Base-by-base conservation (phyloP, 2,888 invertebrate genomes). In the Opisthograptis luteolata region DNA sequence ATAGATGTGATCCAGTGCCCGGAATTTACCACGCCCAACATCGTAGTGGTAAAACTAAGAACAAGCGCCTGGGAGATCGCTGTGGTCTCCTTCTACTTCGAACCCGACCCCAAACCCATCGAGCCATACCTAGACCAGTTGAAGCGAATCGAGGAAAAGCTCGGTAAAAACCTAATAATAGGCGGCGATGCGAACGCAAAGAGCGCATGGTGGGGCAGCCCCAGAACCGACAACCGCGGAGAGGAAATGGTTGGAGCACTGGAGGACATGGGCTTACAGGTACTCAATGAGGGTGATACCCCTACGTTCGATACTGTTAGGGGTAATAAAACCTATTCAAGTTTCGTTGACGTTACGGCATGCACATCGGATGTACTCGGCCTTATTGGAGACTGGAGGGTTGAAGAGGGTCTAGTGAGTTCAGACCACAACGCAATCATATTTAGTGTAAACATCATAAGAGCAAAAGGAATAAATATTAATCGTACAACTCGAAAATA, bases 301-400 rank as follows among this genome's bases (percentile, higher is more conserved):
- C 68, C 70, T 0, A 68, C 68, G 0, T 70, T 66, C 35, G 50
- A 63, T 15, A 64, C 63, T 0, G 14, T 60, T 0, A 53, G 68
- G 8, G 61, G 62, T 0, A 35, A 31, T 0, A 45, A 17, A 17
- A 0, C 1, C 0, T 61, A 36, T 35, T 24, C 10, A 1, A 68
- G 65, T 36, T 22, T 27, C 9, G 61, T 68, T 0, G 68, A 68
- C 15, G 14, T 70, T 0, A 67, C 68, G 3, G 61, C 61, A 0
- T 65, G 68, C 37, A 36, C 65, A 0, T 1, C n/a, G 0, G 48
- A 53, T 0, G 0, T 64, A 7, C 39, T 64, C 0, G 30, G 24
- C 9, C 8, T 42, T 4, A 19, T 64, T 0, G 58, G 52, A 0
- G 37, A 52, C 12, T 62, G 62, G 64, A 28, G 28, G 10, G 53